phyloP scores from a whole-genome alignment of 2,888 invertebrate species.

The Lycocerus yunnanus region DNA sequence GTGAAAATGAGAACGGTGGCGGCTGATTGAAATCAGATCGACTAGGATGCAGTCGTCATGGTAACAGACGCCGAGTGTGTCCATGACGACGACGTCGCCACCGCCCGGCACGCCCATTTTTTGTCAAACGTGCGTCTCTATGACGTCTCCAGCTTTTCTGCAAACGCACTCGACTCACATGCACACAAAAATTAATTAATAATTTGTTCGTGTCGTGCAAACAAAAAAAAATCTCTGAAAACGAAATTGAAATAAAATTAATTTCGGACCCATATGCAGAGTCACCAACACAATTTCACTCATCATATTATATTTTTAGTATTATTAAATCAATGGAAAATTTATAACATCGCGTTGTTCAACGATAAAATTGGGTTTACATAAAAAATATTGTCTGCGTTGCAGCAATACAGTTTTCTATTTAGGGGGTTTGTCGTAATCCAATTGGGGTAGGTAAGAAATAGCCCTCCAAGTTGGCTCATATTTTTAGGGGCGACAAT shows the following conservation, averaged over 20 bases:
- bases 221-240: background rate
- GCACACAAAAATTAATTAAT: background rate
- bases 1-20: slow-evolving; percentile 49
- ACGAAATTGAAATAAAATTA: background rate
- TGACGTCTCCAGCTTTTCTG: slow-evolving; percentile 46
- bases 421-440: background rate
- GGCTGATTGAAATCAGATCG: slow-evolving; percentile 53
- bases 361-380: background rate
- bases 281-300: too few relatives aligned
- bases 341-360: background rate
- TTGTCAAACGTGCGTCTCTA: slow-evolving; percentile 28
- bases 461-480: slow-evolving; percentile 3
- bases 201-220: background rate
- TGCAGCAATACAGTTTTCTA: background rate
- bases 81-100: slow-evolving; percentile 53
- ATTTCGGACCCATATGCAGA: background rate
- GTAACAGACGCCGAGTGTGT: slow-evolving; percentile 43
- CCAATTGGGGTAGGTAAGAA: slow-evolving; percentile 14
- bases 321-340: background rate
- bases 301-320: too few relatives aligned
- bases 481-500: slow-evolving; percentile 4
- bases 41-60: slow-evolving; percentile 42
- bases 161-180: slow-evolving; percentile 4
- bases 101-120: slow-evolving; percentile 47
- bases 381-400: background rate